Evolutionary conservation across 1,140 invertebrate genomes (phyloP).

Genomic region (Fopius arisanus): DNA sequence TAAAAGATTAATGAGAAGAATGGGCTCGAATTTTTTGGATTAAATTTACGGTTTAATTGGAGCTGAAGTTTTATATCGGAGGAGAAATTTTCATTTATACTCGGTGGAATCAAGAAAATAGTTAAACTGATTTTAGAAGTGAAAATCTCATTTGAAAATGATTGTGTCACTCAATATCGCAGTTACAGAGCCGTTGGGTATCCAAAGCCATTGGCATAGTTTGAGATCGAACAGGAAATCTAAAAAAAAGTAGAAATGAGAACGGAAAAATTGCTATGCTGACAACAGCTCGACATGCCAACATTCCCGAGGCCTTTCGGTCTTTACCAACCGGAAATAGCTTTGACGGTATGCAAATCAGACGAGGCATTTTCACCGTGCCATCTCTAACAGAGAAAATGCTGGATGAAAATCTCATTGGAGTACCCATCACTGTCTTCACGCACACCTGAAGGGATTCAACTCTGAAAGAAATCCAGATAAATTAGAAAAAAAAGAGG

Average conservation of each 20-base stretch:
- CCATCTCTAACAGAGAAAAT: neutral
- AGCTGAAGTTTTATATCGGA: too few species aligned
- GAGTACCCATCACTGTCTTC: too few species aligned
- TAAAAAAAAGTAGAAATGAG: conserved; percentile 3
- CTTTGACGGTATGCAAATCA: conserved; percentile 2
- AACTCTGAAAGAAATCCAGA: neutral
- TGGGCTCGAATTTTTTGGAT: too few species aligned
- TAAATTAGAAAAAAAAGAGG: neutral
- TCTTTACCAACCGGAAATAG: neutral
- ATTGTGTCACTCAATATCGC: too few species aligned
- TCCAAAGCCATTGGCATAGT: neutral
- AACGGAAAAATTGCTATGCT: neutral
- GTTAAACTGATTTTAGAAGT: too few species aligned
- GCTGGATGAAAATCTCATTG: neutral
- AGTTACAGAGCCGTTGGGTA: too few species aligned
- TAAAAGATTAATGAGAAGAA: too few species aligned
- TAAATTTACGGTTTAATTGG: too few species aligned
- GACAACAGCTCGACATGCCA: neutral
- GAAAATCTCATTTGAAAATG: too few species aligned
- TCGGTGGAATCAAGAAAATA: too few species aligned
- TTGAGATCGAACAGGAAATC: neutral
- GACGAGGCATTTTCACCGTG: neutral
- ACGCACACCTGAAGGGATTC: neutral
- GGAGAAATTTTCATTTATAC: too few species aligned
- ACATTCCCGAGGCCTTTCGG: neutral